A percentile compares a stretch with the other conserved stretches of the same genome.
phyloP scores from a whole-genome alignment of 2,888 invertebrate genomes.

The Syritta pipiens region DNA sequence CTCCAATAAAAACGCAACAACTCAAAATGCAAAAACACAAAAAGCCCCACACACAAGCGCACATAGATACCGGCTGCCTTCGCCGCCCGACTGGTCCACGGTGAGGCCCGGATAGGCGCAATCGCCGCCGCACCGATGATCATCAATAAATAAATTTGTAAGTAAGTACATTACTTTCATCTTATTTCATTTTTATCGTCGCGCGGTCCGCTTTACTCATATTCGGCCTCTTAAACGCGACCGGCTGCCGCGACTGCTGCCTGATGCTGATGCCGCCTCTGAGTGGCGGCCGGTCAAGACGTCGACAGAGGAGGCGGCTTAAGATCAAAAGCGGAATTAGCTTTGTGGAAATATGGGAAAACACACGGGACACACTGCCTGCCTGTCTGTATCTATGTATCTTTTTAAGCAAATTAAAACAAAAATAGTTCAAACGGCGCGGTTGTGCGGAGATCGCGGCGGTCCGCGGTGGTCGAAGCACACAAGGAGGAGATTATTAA shows the following conservation, averaged over 20 bases:
- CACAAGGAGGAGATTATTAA: slow-evolving; percentile 56
- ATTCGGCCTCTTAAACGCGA: slow-evolving; percentile 58
- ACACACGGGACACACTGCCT: slow-evolving; percentile 55
- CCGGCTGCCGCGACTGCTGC: not conserved
- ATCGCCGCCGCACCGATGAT: slow-evolving; percentile 69
- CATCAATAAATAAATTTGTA: slow-evolving; percentile 70
- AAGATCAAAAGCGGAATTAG: slow-evolving; percentile 66
- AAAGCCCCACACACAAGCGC: slow-evolving; percentile 49
- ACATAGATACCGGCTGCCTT: slow-evolving; percentile 27
- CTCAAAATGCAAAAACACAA: slow-evolving; percentile 13
- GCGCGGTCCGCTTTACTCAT: slow-evolving; percentile 68
- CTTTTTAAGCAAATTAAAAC: slow-evolving; percentile 58
- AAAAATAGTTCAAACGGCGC: slow-evolving; percentile 55
- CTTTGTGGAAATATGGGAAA: slow-evolving; percentile 64
- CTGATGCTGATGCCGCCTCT: slow-evolving; percentile 30
- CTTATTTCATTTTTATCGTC: slow-evolving; percentile 69
- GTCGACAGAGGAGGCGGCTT: slow-evolving; percentile 55
- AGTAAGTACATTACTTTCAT: slow-evolving; percentile 70
- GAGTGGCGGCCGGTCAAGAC: slow-evolving; percentile 57
- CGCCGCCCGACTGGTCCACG: slow-evolving; percentile 9
- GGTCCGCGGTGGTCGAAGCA: no score
- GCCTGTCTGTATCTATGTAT: slow-evolving; percentile 44
- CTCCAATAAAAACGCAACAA: slow-evolving; percentile 60
- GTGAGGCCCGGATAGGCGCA: slow-evolving; percentile 64
- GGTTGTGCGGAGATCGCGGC: no score